phyloP scores from a whole-genome alignment of 2,888 invertebrate species.

The Noctua comes region DNA sequence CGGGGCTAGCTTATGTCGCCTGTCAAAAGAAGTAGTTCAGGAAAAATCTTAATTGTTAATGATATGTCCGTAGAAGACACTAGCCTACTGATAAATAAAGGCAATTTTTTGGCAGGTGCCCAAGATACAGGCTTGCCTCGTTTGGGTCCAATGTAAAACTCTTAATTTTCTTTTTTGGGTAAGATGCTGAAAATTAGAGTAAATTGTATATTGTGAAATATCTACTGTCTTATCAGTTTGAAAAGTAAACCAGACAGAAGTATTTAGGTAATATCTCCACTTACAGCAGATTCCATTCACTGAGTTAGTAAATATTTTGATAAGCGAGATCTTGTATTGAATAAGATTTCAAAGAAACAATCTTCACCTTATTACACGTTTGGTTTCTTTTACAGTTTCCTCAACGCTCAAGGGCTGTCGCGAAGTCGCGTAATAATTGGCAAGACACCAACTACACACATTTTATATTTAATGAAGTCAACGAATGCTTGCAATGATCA shows the following conservation, averaged over 20 bases:
- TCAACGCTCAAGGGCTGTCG: slow-evolving; percentile 26
- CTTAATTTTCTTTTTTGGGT: not conserved
- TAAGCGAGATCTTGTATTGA: not conserved
- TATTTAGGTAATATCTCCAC: slow-evolving; percentile 17
- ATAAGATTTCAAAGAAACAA: slow-evolving; percentile 11
- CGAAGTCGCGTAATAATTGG: slow-evolving; percentile 42
- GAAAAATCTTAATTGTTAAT: no score
- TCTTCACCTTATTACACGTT: slow-evolving; percentile 4
- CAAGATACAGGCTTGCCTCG: not conserved
- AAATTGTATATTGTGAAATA: not conserved
- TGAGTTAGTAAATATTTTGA: slow-evolving; percentile 26
- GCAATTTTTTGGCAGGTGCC: not conserved
- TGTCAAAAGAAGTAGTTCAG: not conserved
- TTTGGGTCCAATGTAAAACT: not conserved
- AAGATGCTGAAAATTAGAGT: not conserved
- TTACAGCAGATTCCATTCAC: slow-evolving; percentile 18
- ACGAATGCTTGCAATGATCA: slow-evolving; percentile 19
- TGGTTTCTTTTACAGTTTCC: slow-evolving; percentile 35
- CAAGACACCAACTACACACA: slow-evolving; percentile 30
- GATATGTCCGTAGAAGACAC: not conserved
- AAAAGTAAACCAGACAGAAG: slow-evolving; percentile 36
- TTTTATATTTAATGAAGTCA: slow-evolving; percentile 30
- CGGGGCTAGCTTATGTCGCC: slow-evolving; percentile 16
- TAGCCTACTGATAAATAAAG: not conserved
- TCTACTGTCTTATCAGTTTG: slow-evolving; percentile 6